Evolutionary conservation across 2,888 invertebrate genomes (phyloP), one percentile per base, ranked within the genome.

Genomic region (Rhopalosiphum nymphaeae): DNA sequence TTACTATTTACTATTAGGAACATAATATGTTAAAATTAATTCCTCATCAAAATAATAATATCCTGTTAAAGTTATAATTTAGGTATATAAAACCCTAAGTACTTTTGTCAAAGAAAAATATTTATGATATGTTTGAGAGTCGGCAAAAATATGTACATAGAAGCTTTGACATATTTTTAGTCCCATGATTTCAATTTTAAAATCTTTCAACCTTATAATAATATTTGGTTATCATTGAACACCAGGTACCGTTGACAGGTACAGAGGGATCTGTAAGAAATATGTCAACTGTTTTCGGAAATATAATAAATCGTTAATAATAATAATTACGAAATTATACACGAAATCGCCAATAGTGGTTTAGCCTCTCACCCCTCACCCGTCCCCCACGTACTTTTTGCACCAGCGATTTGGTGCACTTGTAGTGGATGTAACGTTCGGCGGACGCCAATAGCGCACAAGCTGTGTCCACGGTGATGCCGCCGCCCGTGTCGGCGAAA

Each of bases 401-500:
- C 61, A 99, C 98, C 94, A 99, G 96, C 0, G 98, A 98, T 96
- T 99, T 99, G 10, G 99, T 99, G 96, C 98, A 99, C 96, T 99
- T 99, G 96, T 99, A 99, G 96, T 99, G 99, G 93, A 99, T 99
- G 95, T 99, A 99, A 94, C 98, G 97, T 96, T 99, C 99, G 29
- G 99, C 99, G 0, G 98, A 98, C 1, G 98, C 98, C 92, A 99
- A 96, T 26, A 99, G 96, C 0, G 98, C 98, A 95, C 99, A 99
- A 0, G 99, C 99, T 0, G 99, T 99, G 95, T 99, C 99, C 87
- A 99, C 98, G 94, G 98, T 99, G 95, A 99, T 98, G 96, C 99
- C 99, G 96, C 98, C 98, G 95, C 98, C 98, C 0, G 99, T 98
- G 95, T 98, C 98, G 0, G 99, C 98, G 95, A 99, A 99, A 0